Evolutionary conservation across 2,113 vertebrate species (phyloP).

Genomic region (Alexandromys fortis): DNA sequence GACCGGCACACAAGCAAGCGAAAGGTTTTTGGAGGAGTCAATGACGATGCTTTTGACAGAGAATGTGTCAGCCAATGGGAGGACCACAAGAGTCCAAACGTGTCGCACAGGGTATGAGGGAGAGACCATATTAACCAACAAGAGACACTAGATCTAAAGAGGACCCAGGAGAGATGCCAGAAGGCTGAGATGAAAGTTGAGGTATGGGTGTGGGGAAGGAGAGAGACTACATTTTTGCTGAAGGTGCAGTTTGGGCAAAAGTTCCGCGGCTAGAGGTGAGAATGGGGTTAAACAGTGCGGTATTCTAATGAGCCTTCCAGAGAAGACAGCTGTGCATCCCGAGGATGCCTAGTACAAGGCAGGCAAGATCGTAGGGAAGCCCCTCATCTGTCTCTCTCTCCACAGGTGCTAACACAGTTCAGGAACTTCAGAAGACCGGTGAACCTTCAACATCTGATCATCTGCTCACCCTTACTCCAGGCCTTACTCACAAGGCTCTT

Average conservation of each 20-base stretch:
- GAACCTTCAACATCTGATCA: not conserved
- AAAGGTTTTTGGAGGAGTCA: not conserved
- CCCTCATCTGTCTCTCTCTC: conserved; percentile 23
- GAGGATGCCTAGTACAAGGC: not conserved
- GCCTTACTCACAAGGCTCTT: not conserved
- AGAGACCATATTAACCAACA: not conserved
- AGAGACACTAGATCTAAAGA: not conserved
- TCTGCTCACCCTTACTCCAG: not conserved
- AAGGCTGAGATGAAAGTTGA: not conserved
- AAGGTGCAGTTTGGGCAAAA: not conserved
- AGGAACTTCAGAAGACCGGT: not conserved
- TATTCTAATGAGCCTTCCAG: not conserved
- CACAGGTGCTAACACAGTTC: conserved; percentile 49
- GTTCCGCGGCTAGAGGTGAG: not conserved
- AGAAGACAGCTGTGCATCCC: no score
- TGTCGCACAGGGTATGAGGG: not conserved
- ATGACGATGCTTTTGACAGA: not conserved
- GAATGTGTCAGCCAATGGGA: not conserved
- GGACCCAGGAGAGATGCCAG: not conserved
- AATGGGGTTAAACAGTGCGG: not conserved
- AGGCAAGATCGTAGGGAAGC: not conserved
- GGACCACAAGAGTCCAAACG: not conserved
- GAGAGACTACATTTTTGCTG: not conserved
- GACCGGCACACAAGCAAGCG: not conserved
- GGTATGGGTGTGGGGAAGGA: not conserved